Evolutionary conservation across 2,888 invertebrate genomes (phyloP), one percentile per base, ranked within the genome.

Genomic region (Anoplius nigerrimus): DNA sequence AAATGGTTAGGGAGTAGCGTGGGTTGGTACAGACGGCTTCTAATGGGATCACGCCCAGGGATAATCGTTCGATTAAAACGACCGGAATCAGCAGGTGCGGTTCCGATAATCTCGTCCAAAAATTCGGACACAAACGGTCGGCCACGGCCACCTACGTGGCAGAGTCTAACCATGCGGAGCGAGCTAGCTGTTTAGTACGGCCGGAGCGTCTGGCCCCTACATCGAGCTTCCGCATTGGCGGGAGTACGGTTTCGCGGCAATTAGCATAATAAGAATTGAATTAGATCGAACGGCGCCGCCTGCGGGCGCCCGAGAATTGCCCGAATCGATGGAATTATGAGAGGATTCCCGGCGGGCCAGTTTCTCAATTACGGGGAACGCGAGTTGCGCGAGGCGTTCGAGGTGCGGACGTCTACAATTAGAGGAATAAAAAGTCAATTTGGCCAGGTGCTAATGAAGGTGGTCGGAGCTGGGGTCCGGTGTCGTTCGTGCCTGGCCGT

Each of bases 181-280:
- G n/a, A n/a, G n/a, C n/a, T n/a, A n/a, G n/a, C n/a, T n/a, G n/a
- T n/a, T n/a, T n/a, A n/a, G n/a, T n/a, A n/a, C n/a, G n/a, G n/a
- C n/a, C n/a, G n/a, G n/a, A n/a, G n/a, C n/a, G n/a, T n/a, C n/a
- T n/a, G n/a, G n/a, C n/a, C n/a, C n/a, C n/a, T n/a, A n/a, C 34
- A 34, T 34, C 6, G 34, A 24, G 24, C 24, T n/a, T n/a, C 34
- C 34, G 34, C 11, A 34, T 34, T 13, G 11, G 1, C 34, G 20
- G 1, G 48, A 4, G n/a, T 5, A 21, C n/a, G 15, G 20, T 21
- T 27, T 16, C 16, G 27, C 54, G 24, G 46, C 58, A 52, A 67
- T 75, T 75, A 69, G 67, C 60, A 57, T 56, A 72, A 74, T 63
- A 56, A 69, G 58, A 72, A 70, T 63, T 69, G 63, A 69, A 74